Base-by-base conservation (phyloP, 2,888 invertebrate genomes). In the Spatulosminthurus flaviceps region DNA sequence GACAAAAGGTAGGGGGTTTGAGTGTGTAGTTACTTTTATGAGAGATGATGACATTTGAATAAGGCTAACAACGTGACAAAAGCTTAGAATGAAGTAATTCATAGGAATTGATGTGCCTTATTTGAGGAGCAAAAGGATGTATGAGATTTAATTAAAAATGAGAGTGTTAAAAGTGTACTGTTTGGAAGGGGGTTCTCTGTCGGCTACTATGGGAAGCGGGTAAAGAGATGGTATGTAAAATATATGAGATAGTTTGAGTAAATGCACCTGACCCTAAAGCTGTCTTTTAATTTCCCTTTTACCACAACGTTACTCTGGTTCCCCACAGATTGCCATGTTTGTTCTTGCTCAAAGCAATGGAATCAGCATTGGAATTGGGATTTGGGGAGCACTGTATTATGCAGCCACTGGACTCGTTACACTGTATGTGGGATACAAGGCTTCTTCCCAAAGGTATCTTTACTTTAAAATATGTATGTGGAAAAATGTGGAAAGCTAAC, bases 381-480 rank as follows among this genome's bases (percentile, higher is more conserved):
- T 85, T 79, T 85, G 85, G 85, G 85, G 83, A 67, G 82, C 82
- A 4, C n/a, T 84, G 71, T 83, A 80, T 73, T 83, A 81, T 76
- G 80, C 79, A 16, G 80, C 80, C 26, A 82, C 83, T 64, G 84
- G 84, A 34, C 75, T 84, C 34, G 81, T 83, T 42, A 83, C 84
- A 11, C 79, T 84, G 0, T 83, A 82, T 80, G 79, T 78, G 61
- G 83, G 83, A 13, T 83, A 77, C 78, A 83, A 81, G 66, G 82
- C 82, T 13, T 76, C 83, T 42, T 81, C 83, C 66, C 84, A 85
- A 80, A 83, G 84, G 84, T 81, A 82, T 2, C 16, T 51, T 4
- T 4, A 16, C 1, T 16, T 51, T 51, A n/a, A n/a, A n/a, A n/a
- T n/a, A n/a, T n/a, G n/a, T n/a, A n/a, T n/a, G n/a, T n/a, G n/a